Base-by-base conservation (phyloP, 2,113 vertebrate species). In the Elanus axillaris region DNA sequence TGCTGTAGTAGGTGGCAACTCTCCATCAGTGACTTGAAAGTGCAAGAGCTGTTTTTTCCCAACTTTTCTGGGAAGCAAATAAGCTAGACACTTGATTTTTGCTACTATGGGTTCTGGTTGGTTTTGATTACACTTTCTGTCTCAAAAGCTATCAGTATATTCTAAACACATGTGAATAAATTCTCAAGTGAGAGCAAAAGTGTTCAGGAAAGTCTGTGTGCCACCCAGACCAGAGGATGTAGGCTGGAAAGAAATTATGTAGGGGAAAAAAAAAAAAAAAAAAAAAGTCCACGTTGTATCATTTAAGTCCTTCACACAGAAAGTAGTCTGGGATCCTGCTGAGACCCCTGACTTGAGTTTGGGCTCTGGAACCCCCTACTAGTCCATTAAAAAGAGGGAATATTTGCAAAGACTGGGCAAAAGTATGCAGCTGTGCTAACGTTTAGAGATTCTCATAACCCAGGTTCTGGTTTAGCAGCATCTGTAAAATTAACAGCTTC, bases 401-500 rank as follows among this genome's bases (percentile, higher is more conserved):
- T 91, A 83, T 83, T 96, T 96, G 83, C 21, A 87, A 79, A 56
- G 40, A 38, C 47, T 73, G 48, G 80, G 73, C 76, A 84, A 90
- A 92, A 86, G 17, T 60, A 66, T 69, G 59, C 81, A 88, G 75
- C 86, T 83, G 86, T 84, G 64, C 14, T 96, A 75, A 52, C 2
- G 3, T 82, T 93, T 75, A 56, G 25, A 63, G 52, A 58, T 93
- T 92, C 84, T 92, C 29, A 42, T 82, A 94, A 81, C 67, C 63
- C 38, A 52, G 74, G 47, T 77, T 81, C 84, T 94, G 83, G 27
- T 76, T 91, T 94, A 95, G 80, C 62, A 89, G 32, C 91, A 69
- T 89, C 76, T 94, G 76, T 95, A 96, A 91, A 92, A 93, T 95
- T 94, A 96, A 79, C 89, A 93, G 68, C 88, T 91, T 80, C 2